phyloP scores from a whole-genome alignment of 2,888 invertebrate genomes.

The Brachycybe producta region DNA sequence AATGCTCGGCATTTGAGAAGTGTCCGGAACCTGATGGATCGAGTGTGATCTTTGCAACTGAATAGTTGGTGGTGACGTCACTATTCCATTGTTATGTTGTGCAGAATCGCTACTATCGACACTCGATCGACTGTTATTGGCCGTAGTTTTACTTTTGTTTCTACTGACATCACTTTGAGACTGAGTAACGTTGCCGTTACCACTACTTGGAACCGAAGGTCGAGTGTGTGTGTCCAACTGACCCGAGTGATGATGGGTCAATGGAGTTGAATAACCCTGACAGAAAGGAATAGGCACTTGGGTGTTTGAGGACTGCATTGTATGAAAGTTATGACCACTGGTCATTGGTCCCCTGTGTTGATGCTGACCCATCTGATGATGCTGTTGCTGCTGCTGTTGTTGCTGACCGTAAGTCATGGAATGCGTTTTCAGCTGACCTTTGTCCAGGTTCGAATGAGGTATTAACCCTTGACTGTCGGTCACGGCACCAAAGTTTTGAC shows the following conservation, averaged over 20 bases:
- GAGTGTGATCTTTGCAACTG: slow-evolving; percentile 7
- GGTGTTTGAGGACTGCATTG: too few relatives aligned
- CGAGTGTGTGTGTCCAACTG: not conserved
- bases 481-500: too few relatives aligned
- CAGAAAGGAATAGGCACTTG: not conserved
- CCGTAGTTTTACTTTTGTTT: too few relatives aligned
- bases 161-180: slow-evolving; percentile 3
- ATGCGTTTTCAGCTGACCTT: too few relatives aligned
- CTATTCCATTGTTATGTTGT: not conserved
- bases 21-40: not conserved
- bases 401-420: too few relatives aligned
- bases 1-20: not conserved
- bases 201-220: not conserved
- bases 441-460: too few relatives aligned
- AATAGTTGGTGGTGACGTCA: slow-evolving; percentile 5
- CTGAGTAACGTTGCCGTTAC: not conserved
- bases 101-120: not conserved
- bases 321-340: too few relatives aligned
- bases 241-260: not conserved
- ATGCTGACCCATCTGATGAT: too few relatives aligned
- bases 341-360: too few relatives aligned
- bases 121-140: slow-evolving; percentile 3
- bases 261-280: not conserved
- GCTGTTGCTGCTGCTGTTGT: too few relatives aligned
- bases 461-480: too few relatives aligned